Conservation (phyloP, 2,888 invertebrate genomes). For the Xestoiulus laeticollis region DNA sequence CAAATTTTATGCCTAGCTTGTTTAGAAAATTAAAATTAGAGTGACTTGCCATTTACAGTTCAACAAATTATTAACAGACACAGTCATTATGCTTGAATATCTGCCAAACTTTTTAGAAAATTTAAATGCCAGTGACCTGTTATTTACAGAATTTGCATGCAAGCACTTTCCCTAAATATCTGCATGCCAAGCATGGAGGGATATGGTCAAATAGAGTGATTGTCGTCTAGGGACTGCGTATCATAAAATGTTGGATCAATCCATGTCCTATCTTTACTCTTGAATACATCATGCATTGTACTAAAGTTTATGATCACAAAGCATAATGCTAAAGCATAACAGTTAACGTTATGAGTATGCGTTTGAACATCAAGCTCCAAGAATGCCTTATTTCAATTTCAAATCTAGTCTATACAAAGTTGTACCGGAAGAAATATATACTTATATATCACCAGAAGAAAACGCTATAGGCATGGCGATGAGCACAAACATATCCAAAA, state of each 20-base stretch:
- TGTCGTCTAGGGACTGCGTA: not conserved
- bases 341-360: not conserved
- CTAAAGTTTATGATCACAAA: not conserved
- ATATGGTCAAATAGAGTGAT: not conserved
- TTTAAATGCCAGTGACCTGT: no score
- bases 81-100: no score
- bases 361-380: not conserved
- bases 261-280: not conserved
- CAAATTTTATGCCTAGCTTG: no score
- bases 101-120: no score
- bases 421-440: not conserved
- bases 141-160: no score
- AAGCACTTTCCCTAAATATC: not conserved
- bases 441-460: not conserved
- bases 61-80: no score
- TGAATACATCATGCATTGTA: not conserved
- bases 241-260: constrained; percentile 11
- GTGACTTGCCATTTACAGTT: no score
- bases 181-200: not conserved
- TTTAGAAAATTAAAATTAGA: no score
- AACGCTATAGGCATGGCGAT: not conserved
- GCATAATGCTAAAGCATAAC: not conserved
- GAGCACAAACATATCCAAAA: not conserved
- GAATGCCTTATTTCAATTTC: not conserved
- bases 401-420: not conserved